phyloP scores from a whole-genome alignment of 2,797 vertebrate species.

The Spatula clypeata region DNA sequence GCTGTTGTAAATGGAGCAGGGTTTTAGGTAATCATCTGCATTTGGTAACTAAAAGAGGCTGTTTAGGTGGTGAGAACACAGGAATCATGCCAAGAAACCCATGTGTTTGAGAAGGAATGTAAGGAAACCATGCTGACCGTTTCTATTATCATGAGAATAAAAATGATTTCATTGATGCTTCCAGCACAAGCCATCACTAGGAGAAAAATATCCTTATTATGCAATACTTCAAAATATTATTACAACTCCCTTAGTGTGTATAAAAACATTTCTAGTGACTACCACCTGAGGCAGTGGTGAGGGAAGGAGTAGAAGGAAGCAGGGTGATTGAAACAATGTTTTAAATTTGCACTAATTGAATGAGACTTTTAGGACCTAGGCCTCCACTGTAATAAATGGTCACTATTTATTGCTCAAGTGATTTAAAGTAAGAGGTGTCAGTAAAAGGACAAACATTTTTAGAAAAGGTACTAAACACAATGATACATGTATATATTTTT shows the following conservation, averaged over 20 bases:
- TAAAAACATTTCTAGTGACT: neutral
- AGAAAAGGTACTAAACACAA: neutral
- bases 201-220: neutral
- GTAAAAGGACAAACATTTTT: neutral
- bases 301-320: neutral
- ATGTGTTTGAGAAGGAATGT: rapidly evolving
- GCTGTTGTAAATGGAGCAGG: neutral
- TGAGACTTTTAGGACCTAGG: neutral
- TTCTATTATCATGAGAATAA: neutral
- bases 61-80: neutral
- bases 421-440: neutral
- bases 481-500: neutral
- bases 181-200: rapidly evolving
- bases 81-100: neutral
- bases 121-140: neutral
- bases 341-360: neutral
- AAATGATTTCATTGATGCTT: neutral
- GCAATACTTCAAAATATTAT: neutral
- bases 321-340: neutral
- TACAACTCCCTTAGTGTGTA: neutral
- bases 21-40: neutral
- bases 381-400: neutral
- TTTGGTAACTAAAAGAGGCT: neutral
- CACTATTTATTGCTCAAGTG: neutral
- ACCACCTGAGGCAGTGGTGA: neutral